These are phyloP conservation scores for Aplysina aerophoba DNA, from an alignment of 37 sponge, comb jelly and placozoan genomes.

Conservation along the genomic window DNA sequence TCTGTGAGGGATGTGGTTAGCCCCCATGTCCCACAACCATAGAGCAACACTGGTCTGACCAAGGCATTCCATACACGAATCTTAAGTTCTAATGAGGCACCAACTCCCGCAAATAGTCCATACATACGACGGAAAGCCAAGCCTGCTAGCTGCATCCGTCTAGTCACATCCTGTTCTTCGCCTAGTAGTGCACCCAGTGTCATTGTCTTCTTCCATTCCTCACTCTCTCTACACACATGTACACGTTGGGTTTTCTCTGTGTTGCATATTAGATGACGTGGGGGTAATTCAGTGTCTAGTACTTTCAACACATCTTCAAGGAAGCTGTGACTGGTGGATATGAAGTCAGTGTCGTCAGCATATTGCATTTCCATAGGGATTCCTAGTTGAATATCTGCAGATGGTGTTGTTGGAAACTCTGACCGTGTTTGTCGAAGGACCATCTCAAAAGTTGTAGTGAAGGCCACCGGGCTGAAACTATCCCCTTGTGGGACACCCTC, in stretches of 20 bases:
- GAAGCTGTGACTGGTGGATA: constrained; percentile 2
- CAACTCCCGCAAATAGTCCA: constrained; percentile 14
- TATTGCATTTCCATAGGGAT: no score
- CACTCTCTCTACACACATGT: background rate
- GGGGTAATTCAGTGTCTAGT: constrained; percentile 10
- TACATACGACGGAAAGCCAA: constrained; percentile 1
- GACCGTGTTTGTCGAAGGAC: background rate
- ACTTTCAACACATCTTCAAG: constrained; percentile 14
- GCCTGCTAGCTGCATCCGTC: constrained; percentile 20
- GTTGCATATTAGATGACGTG: background rate
- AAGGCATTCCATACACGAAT: constrained; percentile 3
- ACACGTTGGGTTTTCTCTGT: constrained; percentile 16
- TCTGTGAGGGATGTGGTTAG: constrained; percentile 4
- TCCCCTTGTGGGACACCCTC: constrained; percentile 24
- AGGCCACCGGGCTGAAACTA: constrained; percentile 14
- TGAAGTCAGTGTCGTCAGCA: constrained; percentile 5
- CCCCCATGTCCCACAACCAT: constrained; percentile 29
- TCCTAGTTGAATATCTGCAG: background rate
- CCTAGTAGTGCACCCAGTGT: constrained; percentile 10
- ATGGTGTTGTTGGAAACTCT: constrained; percentile 5
- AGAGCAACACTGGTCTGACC: background rate
- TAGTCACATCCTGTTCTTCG: background rate
- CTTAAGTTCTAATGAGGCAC: constrained; percentile 14
- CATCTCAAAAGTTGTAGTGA: constrained; percentile 22
- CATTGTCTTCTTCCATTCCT: background rate